Percentiles rank a stretch among this genome's conserved stretches.
Evolutionary conservation across 2,797 vertebrate genomes (phyloP).

Genomic region (Poeciliopsis infans): DNA sequence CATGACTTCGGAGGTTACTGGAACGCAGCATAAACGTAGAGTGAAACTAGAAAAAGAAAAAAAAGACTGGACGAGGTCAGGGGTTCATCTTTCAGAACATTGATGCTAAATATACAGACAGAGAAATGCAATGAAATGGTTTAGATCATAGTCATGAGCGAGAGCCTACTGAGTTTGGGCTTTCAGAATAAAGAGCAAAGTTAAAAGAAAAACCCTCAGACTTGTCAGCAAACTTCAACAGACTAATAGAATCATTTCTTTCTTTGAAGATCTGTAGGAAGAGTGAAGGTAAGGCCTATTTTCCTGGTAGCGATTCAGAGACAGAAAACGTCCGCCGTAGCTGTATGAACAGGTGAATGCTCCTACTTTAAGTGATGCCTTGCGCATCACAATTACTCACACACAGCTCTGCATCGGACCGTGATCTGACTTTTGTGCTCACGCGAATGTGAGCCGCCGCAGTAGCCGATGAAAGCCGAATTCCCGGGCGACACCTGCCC

Average conservation of each 20-base stretch:
- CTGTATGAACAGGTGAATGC: conserved; percentile 30
- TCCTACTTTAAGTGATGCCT: conserved; percentile 67
- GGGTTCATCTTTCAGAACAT: background rate
- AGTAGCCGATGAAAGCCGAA: conserved; percentile 89
- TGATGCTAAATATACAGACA: background rate
- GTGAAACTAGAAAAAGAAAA: background rate
- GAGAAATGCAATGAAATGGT: background rate
- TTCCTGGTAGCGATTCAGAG: background rate
- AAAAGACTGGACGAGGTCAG: background rate
- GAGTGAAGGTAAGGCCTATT: conserved; percentile 22
- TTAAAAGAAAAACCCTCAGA: background rate
- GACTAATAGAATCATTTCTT: conserved; percentile 10
- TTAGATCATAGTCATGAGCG: background rate
- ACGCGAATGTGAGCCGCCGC: conserved; percentile 70
- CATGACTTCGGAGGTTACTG: too few relatives aligned
- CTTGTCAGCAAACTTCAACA: conserved; percentile 2
- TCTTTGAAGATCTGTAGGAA: conserved; percentile 14
- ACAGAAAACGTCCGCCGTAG: conserved; percentile 7
- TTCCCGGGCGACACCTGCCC: conserved; percentile 78
- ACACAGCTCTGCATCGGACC: conserved; percentile 73
- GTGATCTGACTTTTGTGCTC: conserved; percentile 72
- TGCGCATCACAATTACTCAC: conserved; percentile 75
- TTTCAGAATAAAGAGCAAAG: background rate
- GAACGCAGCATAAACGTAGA: background rate
- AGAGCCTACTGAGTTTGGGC: background rate